These are phyloP conservation scores for Tachysurus vachellii DNA, from an alignment of 2,113 vertebrate genomes.

Conservation along the genomic window DNA sequence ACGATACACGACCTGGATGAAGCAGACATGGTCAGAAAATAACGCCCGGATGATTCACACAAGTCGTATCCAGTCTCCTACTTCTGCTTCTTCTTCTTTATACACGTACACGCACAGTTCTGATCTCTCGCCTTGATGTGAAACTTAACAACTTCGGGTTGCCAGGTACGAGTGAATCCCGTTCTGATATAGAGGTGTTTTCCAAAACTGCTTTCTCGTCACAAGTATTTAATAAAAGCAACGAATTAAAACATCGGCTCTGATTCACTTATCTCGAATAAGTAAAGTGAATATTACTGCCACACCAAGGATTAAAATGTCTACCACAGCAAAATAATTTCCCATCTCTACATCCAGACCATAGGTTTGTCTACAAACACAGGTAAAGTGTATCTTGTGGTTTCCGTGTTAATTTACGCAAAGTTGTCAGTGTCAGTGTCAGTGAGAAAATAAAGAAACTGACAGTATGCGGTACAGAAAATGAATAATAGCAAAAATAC, in stretches of 20 bases:
- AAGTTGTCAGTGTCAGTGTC: too few species aligned
- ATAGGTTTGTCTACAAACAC: background rate
- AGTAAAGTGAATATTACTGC: background rate
- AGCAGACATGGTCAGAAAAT: slow-evolving; percentile 56
- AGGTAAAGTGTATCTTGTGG: too few species aligned
- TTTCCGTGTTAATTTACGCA: too few species aligned
- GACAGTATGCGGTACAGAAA: too few species aligned
- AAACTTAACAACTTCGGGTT: background rate
- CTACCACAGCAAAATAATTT: background rate
- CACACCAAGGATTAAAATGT: background rate
- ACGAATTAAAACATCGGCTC: background rate
- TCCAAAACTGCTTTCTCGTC: background rate
- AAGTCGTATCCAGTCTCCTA: background rate
- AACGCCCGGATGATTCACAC: background rate
- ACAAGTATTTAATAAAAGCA: background rate
- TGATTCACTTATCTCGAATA: background rate
- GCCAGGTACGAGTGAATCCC: background rate
- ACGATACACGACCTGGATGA: slow-evolving; percentile 65
- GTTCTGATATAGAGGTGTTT: too few species aligned
- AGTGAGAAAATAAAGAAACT: too few species aligned
- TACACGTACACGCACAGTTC: background rate
- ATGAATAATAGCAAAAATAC: too few species aligned
- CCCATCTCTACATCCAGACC: too few species aligned
- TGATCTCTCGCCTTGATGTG: slow-evolving; percentile 12
- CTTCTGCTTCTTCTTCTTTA: background rate